Evolutionary conservation across 2,888 invertebrate species (phyloP).

Genomic region (Caenorhabditis drosophilae): DNA sequence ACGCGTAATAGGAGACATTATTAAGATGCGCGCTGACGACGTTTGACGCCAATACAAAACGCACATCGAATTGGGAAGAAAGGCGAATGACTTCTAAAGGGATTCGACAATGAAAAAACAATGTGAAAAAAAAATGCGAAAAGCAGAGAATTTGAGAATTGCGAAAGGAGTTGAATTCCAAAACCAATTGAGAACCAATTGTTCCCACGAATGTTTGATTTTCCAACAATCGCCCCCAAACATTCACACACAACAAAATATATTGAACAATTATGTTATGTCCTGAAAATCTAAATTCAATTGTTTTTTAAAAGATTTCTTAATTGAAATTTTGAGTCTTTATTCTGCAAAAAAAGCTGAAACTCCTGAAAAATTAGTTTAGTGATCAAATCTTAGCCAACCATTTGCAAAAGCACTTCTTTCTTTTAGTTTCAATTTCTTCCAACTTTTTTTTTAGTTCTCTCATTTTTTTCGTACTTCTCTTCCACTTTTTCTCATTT

Average conservation of each 20-base stretch:
- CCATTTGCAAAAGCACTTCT: neutral
- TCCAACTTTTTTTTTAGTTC: neutral
- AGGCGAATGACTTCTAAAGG: constrained; percentile 25
- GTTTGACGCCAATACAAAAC: constrained; percentile 23
- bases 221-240: neutral
- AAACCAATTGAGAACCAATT: no score
- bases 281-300: neutral
- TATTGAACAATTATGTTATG: neutral
- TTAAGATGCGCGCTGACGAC: constrained; percentile 35
- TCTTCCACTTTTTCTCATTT: neutral
- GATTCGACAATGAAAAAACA: constrained; percentile 3
- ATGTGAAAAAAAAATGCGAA: no score
- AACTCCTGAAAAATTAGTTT: no score
- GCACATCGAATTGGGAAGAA: constrained; percentile 7
- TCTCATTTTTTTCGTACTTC: neutral
- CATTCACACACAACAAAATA: neutral
- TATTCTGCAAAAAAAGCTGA: no score
- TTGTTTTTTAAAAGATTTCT: neutral
- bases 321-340: no score
- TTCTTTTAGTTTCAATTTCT: neutral
- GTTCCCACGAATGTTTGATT: constrained; percentile 30
- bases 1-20: constrained; percentile 42
- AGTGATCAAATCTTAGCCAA: no score
- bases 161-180: no score
- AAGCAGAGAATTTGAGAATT: no score